A percentile compares a stretch with the other conserved stretches of the same genome.
Evolutionary conservation across 2,113 vertebrate genomes (phyloP).

Genomic region (Ceyx margarethae): DNA sequence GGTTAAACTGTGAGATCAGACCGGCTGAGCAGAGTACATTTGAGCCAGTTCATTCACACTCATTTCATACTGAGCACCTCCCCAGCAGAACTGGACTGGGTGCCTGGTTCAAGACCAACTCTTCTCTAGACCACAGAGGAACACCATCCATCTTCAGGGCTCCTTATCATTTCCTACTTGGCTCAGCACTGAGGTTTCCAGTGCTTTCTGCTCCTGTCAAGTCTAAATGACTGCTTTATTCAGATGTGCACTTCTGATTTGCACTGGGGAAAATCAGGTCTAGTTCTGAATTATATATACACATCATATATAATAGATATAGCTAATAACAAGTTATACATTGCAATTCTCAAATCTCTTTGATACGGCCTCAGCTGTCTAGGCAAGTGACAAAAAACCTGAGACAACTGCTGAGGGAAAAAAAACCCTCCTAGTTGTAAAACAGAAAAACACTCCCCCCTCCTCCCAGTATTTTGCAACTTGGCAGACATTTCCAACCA

Average conservation of each 20-base stretch:
- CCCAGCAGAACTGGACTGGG: background rate
- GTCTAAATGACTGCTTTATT: background rate
- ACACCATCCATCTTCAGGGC: accelerated
- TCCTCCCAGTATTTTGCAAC: background rate
- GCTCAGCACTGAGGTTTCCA: background rate
- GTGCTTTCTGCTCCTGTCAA: background rate
- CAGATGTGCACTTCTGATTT: background rate
- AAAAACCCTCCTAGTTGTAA: background rate
- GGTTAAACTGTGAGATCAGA: background rate
- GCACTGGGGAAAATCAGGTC: background rate
- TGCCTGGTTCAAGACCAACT: accelerated
- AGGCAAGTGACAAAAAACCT: background rate
- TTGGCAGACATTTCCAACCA: background rate
- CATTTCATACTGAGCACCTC: background rate
- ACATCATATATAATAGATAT: background rate
- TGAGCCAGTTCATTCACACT: background rate
- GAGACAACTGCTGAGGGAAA: background rate
- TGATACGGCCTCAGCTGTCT: background rate
- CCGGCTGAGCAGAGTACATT: background rate
- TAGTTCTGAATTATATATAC: background rate
- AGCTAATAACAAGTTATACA: background rate
- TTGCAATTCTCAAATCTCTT: background rate
- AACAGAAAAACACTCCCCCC: background rate
- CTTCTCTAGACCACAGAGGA: background rate
- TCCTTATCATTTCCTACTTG: background rate